Base-by-base conservation (phyloP, 2,888 invertebrate species). In the Penaeus monodon region DNA sequence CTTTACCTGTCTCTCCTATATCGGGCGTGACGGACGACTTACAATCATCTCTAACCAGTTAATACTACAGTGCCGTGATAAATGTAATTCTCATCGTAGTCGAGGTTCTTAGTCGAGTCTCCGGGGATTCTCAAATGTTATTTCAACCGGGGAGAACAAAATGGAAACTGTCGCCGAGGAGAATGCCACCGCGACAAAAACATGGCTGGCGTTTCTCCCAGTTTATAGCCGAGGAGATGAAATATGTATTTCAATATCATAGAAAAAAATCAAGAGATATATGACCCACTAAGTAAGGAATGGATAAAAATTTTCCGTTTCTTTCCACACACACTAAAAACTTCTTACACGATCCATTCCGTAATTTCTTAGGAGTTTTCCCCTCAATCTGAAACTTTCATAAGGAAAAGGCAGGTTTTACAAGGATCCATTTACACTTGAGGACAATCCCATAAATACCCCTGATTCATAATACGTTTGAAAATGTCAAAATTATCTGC, bases 171-270 rank as follows among this genome's bases (percentile, higher is more conserved):
- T 29, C 49, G 57, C 64, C 68, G 63, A 24, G 22, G 29, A 79
- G 83, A 79, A 87, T 79, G 78, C 83, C 82, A 38, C 83, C 73
- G 68, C 68, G 83, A 80, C 83, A 87, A 87, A 85, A 87, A 83
- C 86, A 87, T 87, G 86, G 86, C 86, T 87, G 83, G 86, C 86
- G 82, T 83, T 83, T 78, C 82, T 79, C 79, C 73, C 78, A 83
- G 78, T 83, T 87, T 87, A 87, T 87, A 83, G 83, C 83, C 86
- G 49, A 65, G 78, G 81, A 87, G 82, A 87, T 87, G 86, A 87
- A 87, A 87, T 87, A 87, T 83, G 86, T 82, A 87, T 87, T 87
- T 87, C 86, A 87, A 87, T 87, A 87, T 87, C 83, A 87, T 82
- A 76, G 83, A 77, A 87, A 87, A 87, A 83, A 87, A 83, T 82